Conservation (phyloP, 2,797 vertebrate species). For the Hemibagrus guttatus region DNA sequence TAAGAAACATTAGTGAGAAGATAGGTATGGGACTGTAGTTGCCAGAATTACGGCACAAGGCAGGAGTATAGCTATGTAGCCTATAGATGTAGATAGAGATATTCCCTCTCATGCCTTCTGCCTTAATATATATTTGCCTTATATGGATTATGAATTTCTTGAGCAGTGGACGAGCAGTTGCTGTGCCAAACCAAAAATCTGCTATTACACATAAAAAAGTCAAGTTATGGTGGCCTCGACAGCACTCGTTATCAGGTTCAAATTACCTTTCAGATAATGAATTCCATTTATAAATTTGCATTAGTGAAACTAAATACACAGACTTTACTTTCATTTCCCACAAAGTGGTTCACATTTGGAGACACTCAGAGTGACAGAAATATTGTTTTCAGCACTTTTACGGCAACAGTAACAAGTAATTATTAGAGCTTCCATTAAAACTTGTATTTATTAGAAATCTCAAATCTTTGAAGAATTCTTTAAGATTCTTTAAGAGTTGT, state of each 20-base stretch:
- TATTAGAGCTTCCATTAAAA: not conserved
- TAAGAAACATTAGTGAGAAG: not conserved
- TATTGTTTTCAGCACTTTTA: conserved; percentile 14
- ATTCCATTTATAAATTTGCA: not conserved
- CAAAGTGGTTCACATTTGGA: not conserved
- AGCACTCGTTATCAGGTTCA: not conserved
- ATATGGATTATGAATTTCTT: conserved; percentile 38
- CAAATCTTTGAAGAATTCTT: not conserved
- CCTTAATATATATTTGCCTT: not conserved
- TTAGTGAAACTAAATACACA: not conserved
- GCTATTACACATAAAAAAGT: not conserved
- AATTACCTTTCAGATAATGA: not conserved
- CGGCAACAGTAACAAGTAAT: not conserved
- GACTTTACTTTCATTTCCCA: not conserved
- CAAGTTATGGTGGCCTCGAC: not conserved
- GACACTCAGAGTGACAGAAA: not conserved
- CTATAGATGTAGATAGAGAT: too few relatives aligned
- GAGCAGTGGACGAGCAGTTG: not conserved
- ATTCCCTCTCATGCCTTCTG: too few relatives aligned
- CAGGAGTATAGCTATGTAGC: not conserved
- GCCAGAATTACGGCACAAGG: not conserved
- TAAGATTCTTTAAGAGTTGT: not conserved
- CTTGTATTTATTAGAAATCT: conserved; percentile 8
- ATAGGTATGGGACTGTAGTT: not conserved
- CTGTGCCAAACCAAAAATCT: not conserved